Evolutionary conservation across 1,140 invertebrate genomes (phyloP), one percentile per base, ranked within the genome.

Genomic region (Fopius arisanus): DNA sequence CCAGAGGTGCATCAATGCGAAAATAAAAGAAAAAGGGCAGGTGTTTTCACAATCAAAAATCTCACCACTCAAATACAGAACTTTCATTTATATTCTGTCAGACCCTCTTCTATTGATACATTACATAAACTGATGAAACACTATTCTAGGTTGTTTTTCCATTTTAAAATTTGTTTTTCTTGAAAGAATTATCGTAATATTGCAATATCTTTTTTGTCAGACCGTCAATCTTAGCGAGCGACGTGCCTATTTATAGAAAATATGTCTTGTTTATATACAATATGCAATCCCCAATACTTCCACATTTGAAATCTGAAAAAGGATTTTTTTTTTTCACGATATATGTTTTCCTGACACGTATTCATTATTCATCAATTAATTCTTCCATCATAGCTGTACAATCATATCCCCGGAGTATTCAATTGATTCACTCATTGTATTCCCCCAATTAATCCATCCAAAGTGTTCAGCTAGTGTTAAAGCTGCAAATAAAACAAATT

Each of bases 161-260:
- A 26, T 59, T 59, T 59, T 59, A 48, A 48, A 48, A 48, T 59
- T 59, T 59, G 14, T 59, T 59, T 59, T 59, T 19, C 62, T 65
- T 85, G 85, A 87, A 88, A 88, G 86, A 87, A 88, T 87, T 87
- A 88, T 86, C 82, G 83, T 87, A 88, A 88, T 88, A 88, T 88
- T 88, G 87, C 87, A 88, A 84, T 87, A 86, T 33, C 29, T 65
- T 65, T 65, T 87, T 87, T 86, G 80, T 86, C 83, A 82, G 86
- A 82, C 78, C 82, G 83, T 84, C 84, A 81, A 71, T 83, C 78
- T 85, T 82, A 83, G 79, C 80, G 83, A 85, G 81, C 82, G 83
- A 86, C 82, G 83, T 83, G 82, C 33, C 86, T 83, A 86, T 85
- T 87, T 88, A 87, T 88, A 88, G 86, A 88, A 88, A 88, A 88